Evolutionary conservation across 2,888 invertebrate species (phyloP), one percentile per base, ranked within the genome.

Genomic region (Heliconius sara): DNA sequence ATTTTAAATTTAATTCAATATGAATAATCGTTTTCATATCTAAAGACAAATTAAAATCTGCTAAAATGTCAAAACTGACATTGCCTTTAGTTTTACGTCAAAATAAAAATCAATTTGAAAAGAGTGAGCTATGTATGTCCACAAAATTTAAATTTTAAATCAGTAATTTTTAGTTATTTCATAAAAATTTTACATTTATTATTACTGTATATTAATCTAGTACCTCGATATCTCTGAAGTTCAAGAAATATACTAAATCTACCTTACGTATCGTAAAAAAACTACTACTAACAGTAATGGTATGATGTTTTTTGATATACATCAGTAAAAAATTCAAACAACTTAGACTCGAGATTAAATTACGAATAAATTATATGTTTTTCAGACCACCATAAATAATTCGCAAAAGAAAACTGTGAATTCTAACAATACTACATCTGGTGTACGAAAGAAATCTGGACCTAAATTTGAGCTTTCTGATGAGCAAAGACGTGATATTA

Each of bases 401-500:
- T 85, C 89, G 60, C 91, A 89, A 79, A 95, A 94, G 84, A 94
- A 93, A 84, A 82, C 85, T 71, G 87, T 88, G 1, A 86, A 84
- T 78, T 80, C 89, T 9, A 89, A 85, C 52, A 92, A 90, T 84
- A 86, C 86, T 1, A 87, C 89, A 25, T 85, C 91, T 25, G 95
- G 94, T 19, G 94, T 94, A 0, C 95, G 96, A 27, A 97, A 97
- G 85, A 97, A 97, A 89, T 96, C 96, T 0, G 96, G 96, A 0
- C 96, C 97, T 0, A 98, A 98, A 90, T 97, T 97, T 89, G 99
- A 99, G 90, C 93, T 99, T 22, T 97, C 97, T 9, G 98, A 98
- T 83, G 98, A 99, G 89, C 99, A 99, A 88, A 97, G 98, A 90
- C 96, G 97, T 74, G 99, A 99, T 88, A 98, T 99, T 80, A 97